Conservation (phyloP, 2,797 vertebrate genomes). For the Carcharodon carcharias region DNA sequence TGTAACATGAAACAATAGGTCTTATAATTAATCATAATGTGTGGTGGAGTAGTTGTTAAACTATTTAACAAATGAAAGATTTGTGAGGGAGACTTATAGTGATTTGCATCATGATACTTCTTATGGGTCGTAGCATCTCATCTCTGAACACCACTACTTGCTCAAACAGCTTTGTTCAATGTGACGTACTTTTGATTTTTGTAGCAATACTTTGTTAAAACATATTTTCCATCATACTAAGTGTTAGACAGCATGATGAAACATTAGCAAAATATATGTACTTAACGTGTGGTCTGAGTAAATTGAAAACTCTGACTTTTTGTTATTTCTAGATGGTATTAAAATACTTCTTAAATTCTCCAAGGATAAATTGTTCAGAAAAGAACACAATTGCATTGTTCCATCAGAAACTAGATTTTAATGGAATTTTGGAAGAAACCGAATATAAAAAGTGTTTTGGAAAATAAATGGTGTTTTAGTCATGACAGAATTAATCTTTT, state of each 20-base stretch:
- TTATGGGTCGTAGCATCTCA: not conserved
- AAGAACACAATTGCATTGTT: not conserved
- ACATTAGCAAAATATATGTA: not conserved
- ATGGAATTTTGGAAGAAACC: no score
- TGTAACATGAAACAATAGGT: no score
- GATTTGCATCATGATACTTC: not conserved
- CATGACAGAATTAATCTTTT: not conserved
- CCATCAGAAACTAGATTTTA: not conserved
- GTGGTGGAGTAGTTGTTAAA: not conserved
- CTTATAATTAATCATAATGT: not conserved
- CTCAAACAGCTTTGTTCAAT: not conserved
- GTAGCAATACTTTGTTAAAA: not conserved
- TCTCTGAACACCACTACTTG: not conserved
- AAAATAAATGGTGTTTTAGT: not conserved
- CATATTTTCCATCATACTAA: not conserved
- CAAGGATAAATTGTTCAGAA: not conserved
- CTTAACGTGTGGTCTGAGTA: not conserved
- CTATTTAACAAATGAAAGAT: not conserved
- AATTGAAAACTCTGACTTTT: not conserved
- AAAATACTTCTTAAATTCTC: not conserved
- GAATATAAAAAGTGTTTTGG: no score
- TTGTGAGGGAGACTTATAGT: not conserved
- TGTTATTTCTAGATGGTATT: not conserved
- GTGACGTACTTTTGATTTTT: not conserved
- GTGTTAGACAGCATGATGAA: not conserved